A percentile compares a stretch with the other conserved stretches of the same genome.
phyloP scores from a whole-genome alignment of 2,888 invertebrate genomes.

The Xestia c-nigrum region DNA sequence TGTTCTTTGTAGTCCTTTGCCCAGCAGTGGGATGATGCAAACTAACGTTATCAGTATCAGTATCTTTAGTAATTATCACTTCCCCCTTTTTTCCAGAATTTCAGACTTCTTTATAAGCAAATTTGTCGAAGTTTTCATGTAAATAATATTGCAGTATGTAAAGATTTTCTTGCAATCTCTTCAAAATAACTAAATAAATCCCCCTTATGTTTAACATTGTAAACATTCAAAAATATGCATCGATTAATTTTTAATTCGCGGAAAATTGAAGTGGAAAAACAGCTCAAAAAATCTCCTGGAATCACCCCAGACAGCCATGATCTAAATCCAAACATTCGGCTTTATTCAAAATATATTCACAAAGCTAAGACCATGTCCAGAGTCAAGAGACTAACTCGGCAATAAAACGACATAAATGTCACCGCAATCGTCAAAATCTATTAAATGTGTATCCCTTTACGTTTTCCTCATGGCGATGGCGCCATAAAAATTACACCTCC shows the following conservation, averaged over 20 bases:
- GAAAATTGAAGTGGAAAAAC: not conserved
- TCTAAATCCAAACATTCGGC: not conserved
- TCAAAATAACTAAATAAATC: not conserved
- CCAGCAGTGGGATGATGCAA: no score
- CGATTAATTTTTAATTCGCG: not conserved
- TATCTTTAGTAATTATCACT: no score
- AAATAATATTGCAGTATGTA: not conserved
- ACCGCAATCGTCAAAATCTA: constrained; percentile 59
- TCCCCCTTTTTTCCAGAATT: no score
- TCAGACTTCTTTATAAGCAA: no score
- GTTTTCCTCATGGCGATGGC: constrained; percentile 57
- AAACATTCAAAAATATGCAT: not conserved
- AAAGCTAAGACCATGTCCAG: not conserved
- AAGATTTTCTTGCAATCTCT: not conserved
- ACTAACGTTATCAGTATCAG: no score
- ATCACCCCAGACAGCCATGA: not conserved
- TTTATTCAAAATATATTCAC: constrained; percentile 29
- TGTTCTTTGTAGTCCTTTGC: no score
- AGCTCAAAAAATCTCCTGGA: not conserved
- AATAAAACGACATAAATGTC: constrained; percentile 51
- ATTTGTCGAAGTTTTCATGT: not conserved
- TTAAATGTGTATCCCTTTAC: constrained; percentile 44
- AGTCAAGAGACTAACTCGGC: constrained; percentile 28
- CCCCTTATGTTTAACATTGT: not conserved
- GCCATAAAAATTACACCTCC: constrained; percentile 49